These are phyloP conservation scores for Rhyzopertha dominica DNA, from an alignment of 1,140 invertebrate genomes.

Conservation along the genomic window DNA sequence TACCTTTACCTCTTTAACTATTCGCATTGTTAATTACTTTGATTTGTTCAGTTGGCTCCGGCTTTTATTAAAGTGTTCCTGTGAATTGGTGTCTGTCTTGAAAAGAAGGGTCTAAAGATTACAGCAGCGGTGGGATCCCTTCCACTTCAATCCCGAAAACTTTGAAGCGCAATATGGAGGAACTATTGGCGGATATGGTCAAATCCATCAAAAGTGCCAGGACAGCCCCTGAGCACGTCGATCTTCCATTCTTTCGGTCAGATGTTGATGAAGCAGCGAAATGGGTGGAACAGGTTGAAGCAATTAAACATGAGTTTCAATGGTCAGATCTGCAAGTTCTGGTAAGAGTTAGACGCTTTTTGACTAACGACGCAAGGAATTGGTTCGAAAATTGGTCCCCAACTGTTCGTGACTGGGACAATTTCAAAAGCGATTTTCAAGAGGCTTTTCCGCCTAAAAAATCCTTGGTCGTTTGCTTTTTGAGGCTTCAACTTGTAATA, in stretches of 20 bases:
- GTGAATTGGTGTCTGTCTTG: too few relatives aligned
- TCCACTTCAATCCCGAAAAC: too few relatives aligned
- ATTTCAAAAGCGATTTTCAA: constrained; percentile 17
- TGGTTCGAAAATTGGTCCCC: constrained; percentile 21
- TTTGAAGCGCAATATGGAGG: too few relatives aligned
- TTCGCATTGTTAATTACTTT: too few relatives aligned
- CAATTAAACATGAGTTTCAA: too few relatives aligned
- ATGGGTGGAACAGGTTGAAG: constrained; percentile 10
- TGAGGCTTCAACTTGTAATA: constrained; percentile 14
- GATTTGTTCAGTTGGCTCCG: too few relatives aligned
- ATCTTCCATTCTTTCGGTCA: constrained; percentile 15
- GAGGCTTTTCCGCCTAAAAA: constrained; percentile 20
- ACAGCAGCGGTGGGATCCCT: too few relatives aligned
- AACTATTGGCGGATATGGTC: constrained; percentile 1
- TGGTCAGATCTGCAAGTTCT: too few relatives aligned
- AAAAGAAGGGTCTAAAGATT: too few relatives aligned
- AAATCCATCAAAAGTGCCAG: constrained; percentile 1
- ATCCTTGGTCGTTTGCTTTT: constrained; percentile 14
- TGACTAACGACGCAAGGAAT: constrained; percentile 1
- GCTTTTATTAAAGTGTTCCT: too few relatives aligned
- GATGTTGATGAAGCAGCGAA: constrained; percentile 11
- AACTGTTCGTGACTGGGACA: constrained; percentile 12
- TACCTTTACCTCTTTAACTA: too few relatives aligned
- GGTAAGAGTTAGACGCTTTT: constrained; percentile 20
- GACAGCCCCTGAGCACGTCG: constrained; percentile 9